Evolutionary conservation across 2,888 invertebrate genomes (phyloP).

Genomic region (Callyntrura guangdongensis): DNA sequence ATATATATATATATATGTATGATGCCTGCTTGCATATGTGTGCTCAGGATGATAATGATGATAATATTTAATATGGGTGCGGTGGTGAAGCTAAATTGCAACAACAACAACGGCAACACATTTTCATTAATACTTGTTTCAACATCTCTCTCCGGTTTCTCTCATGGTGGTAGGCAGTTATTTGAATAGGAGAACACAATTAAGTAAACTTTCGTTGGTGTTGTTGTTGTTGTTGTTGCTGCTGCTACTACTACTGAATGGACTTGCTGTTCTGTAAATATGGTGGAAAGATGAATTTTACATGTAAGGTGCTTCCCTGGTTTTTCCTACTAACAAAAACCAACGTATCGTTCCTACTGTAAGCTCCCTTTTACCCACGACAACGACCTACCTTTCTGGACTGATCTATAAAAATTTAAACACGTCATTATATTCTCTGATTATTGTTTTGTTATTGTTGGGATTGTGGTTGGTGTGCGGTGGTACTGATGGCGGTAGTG

Average conservation of each 20-base stretch:
- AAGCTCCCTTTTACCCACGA: no score
- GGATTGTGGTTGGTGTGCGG: conserved; percentile 23
- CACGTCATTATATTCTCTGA: not conserved
- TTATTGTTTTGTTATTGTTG: conserved; percentile 10
- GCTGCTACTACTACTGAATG: not conserved
- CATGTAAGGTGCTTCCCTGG: no score
- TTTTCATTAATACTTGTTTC: conserved; percentile 54
- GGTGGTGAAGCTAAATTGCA: conserved; percentile 51
- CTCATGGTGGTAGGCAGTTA: not conserved
- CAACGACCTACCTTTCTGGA: not conserved
- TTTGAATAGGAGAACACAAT: no score
- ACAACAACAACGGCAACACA: conserved; percentile 19
- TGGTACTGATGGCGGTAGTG: not conserved
- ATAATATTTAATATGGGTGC: not conserved
- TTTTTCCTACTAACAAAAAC: no score
- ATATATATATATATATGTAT: not conserved
- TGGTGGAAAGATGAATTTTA: not conserved
- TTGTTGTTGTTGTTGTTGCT: not conserved
- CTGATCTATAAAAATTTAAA: conserved; percentile 22
- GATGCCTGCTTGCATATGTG: not conserved
- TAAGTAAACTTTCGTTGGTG: not conserved
- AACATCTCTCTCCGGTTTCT: conserved; percentile 21
- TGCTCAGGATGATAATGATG: no score
- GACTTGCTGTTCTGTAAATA: conserved; percentile 3
- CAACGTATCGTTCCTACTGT: no score